These are phyloP conservation scores for Sorex fumeus DNA, from an alignment of 2,113 vertebrate genomes.

Conservation along the genomic window DNA sequence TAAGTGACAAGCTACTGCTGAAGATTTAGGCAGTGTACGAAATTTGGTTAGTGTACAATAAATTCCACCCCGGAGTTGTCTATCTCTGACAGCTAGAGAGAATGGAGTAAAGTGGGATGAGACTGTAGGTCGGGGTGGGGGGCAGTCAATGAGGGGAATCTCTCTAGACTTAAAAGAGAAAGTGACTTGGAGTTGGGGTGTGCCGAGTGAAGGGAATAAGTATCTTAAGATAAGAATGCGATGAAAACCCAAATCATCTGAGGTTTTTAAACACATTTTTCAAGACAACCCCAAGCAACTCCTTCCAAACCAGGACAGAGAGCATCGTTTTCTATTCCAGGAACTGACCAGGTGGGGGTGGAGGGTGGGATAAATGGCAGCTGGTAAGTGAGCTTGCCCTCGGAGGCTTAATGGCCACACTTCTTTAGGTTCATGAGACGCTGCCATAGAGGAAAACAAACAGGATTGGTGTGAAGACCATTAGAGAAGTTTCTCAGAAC, in stretches of 20 bases:
- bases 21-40: not conserved
- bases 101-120: not conserved
- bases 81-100: not conserved
- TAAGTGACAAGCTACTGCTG: not conserved
- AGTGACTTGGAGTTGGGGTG: not conserved
- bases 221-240: not conserved
- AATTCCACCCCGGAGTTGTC: not conserved
- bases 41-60: not conserved
- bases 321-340: conserved; percentile 55
- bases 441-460: conserved; percentile 77
- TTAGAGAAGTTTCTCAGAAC: conserved; percentile 75
- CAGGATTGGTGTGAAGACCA: conserved; percentile 79
- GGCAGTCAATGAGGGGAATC: not conserved
- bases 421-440: conserved; percentile 61
- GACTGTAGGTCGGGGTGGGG: not conserved
- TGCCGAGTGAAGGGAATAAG: not conserved
- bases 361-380: conserved; percentile 69
- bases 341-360: conserved; percentile 18
- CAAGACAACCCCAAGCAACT: not conserved
- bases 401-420: conserved; percentile 73
- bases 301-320: conserved; percentile 46
- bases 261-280: conserved; percentile 13
- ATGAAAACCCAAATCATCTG: not conserved
- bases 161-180: not conserved
- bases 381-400: conserved; percentile 75